Evolutionary conservation across 2,888 invertebrate genomes (phyloP).

Genomic region (Oscheius sp.): DNA sequence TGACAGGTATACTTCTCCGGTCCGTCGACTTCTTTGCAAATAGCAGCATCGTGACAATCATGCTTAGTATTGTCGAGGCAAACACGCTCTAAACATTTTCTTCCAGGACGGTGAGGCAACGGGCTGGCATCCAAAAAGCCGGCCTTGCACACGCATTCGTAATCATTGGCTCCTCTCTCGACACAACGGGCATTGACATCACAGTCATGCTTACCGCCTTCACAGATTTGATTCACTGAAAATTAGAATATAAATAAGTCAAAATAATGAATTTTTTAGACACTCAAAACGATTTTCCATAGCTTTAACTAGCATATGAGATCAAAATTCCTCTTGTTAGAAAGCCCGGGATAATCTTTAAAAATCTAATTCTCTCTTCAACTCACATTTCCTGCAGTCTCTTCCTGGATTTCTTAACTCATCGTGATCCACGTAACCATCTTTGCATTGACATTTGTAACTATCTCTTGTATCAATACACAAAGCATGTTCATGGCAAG

Average conservation of each 20-base stretch:
- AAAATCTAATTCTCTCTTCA: background rate
- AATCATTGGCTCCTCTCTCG: conserved; percentile 58
- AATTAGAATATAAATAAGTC: background rate
- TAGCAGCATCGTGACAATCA: conserved; percentile 65
- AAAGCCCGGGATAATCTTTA: too few relatives aligned
- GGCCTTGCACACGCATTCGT: conserved; percentile 62
- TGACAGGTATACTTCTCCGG: conserved; percentile 76
- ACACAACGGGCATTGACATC: conserved; percentile 61
- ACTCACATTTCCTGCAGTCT: conserved; percentile 54
- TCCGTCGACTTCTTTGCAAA: conserved; percentile 57
- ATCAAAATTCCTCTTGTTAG: too few relatives aligned
- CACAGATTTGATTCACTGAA: conserved; percentile 60
- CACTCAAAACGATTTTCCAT: too few relatives aligned
- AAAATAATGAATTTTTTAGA: background rate
- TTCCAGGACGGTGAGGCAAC: conserved; percentile 39
- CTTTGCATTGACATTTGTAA: conserved; percentile 67
- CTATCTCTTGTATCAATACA: conserved; percentile 66
- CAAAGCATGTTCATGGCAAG: conserved; percentile 66
- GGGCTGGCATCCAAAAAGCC: conserved; percentile 62
- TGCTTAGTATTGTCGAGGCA: conserved; percentile 60
- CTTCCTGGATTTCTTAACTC: conserved; percentile 63
- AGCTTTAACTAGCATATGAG: too few relatives aligned
- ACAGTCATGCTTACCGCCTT: conserved; percentile 62
- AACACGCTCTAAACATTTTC: conserved; percentile 52
- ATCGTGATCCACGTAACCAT: conserved; percentile 66